A percentile compares a stretch with the other conserved stretches of the same genome.
phyloP scores from a whole-genome alignment of 2,888 invertebrate genomes.

The Choristoneura rosaceana region DNA sequence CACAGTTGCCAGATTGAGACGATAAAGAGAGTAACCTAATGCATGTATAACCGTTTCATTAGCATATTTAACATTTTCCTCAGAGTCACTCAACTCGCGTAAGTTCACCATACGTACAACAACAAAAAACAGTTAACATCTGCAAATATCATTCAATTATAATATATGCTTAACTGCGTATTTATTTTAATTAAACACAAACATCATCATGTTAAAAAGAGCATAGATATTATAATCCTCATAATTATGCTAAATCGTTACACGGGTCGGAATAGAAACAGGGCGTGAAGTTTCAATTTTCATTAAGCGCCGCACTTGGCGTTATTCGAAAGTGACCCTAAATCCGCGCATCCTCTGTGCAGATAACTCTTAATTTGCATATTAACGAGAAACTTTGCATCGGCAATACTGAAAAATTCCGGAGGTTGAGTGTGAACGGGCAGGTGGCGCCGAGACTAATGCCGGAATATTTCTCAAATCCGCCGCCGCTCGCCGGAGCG shows the following conservation, averaged over 20 bases:
- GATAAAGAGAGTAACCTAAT: background rate
- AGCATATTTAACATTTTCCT: background rate
- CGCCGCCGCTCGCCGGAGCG: constrained; percentile 49
- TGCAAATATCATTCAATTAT: constrained; percentile 20
- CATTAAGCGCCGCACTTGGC: constrained; percentile 64
- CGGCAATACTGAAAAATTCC: constrained; percentile 78
- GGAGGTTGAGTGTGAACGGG: constrained; percentile 73
- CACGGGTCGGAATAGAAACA: constrained; percentile 70
- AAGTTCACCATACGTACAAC: background rate
- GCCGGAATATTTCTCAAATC: constrained; percentile 69
- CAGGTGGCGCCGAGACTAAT: constrained; percentile 71
- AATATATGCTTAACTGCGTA: constrained; percentile 30
- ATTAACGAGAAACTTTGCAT: constrained; percentile 84
- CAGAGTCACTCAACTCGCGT: background rate
- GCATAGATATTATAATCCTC: constrained; percentile 47
- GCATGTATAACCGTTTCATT: background rate
- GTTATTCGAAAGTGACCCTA: constrained; percentile 73
- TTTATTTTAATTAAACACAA: constrained; percentile 37
- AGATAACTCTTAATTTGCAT: constrained; percentile 83
- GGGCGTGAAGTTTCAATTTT: constrained; percentile 71
- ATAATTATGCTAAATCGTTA: constrained; percentile 76
- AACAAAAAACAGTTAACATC: constrained; percentile 24
- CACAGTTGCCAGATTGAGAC: background rate
- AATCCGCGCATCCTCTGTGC: constrained; percentile 69
- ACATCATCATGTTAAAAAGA: constrained; percentile 36